phyloP scores from a whole-genome alignment of 2,113 vertebrate species.

The Pyxicephalus adspersus region DNA sequence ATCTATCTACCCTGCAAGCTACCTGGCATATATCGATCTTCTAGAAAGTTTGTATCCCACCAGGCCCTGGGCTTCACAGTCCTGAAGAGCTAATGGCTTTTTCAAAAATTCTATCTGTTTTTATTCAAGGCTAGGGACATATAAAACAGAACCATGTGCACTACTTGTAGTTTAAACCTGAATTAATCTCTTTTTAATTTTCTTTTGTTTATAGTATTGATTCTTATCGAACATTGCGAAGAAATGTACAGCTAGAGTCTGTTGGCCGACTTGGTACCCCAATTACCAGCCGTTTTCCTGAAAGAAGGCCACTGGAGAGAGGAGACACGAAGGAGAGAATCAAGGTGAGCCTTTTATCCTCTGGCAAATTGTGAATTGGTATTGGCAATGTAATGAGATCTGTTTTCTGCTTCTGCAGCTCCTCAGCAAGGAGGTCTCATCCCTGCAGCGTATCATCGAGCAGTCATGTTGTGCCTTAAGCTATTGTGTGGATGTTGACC shows the following conservation, averaged over 20 bases:
- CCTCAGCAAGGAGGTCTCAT: constrained; percentile 71
- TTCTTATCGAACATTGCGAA: constrained; percentile 21
- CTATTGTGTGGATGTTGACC: constrained; percentile 77
- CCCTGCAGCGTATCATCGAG: constrained; percentile 72
- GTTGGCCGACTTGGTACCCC: too few species aligned
- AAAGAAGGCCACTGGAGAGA: constrained; percentile 1
- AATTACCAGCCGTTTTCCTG: neutral
- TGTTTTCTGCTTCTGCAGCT: constrained; percentile 59
- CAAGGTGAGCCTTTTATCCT: constrained; percentile 54
- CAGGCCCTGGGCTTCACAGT: too few species aligned
- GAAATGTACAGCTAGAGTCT: neutral
- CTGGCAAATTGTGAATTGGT: neutral
- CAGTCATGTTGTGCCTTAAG: constrained; percentile 78
- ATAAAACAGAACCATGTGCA: too few species aligned
- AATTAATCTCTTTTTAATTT: too few species aligned
- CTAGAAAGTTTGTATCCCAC: too few species aligned
- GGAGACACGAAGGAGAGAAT: constrained; percentile 69
- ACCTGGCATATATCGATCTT: too few species aligned
- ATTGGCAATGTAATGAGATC: neutral
- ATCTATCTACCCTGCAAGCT: too few species aligned
- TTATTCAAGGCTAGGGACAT: too few species aligned
- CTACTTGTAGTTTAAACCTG: too few species aligned
- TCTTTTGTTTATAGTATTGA: constrained; percentile 12
- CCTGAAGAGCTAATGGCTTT: too few species aligned
- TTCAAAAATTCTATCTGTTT: too few species aligned